A percentile compares a stretch with the other conserved stretches of the same genome.
Evolutionary conservation across 2,888 invertebrate species (phyloP).

Genomic region (Drosophila merina): DNA sequence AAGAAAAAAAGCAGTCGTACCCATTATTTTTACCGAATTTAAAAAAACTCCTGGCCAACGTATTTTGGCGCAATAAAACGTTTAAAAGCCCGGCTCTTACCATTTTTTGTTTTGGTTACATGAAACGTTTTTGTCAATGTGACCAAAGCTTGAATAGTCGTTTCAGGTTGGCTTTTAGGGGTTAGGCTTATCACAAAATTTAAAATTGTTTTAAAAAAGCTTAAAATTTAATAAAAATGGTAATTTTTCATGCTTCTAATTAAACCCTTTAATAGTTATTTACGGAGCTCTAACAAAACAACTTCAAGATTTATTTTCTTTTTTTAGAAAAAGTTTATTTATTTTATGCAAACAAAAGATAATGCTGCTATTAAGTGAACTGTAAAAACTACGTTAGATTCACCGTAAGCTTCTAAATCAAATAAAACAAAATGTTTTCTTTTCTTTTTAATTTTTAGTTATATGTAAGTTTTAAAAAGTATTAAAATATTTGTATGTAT

Average conservation of each 20-base stretch:
- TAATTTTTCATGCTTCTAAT: background rate
- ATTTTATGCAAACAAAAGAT: background rate
- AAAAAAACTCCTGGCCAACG: constrained; percentile 20
- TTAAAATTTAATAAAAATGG: background rate
- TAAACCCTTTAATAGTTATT: too few relatives aligned
- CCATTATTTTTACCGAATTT: constrained; percentile 30
- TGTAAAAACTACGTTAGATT: too few relatives aligned
- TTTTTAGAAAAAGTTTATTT: background rate
- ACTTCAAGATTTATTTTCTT: background rate
- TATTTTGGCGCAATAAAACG: constrained; percentile 6
- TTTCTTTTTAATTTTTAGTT: constrained; percentile 5
- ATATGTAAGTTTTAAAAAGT: constrained; percentile 11
- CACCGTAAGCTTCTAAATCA: background rate
- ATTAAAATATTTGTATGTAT: constrained; percentile 35
- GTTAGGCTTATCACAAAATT: background rate
- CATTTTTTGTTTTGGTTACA: constrained; percentile 36
- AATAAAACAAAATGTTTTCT: constrained; percentile 1
- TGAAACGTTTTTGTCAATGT: constrained; percentile 3
- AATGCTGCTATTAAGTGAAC: background rate
- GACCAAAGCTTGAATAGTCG: background rate
- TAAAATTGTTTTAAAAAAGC: background rate
- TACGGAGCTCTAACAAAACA: too few relatives aligned
- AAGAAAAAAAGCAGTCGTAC: constrained; percentile 2
- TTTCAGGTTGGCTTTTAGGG: background rate
- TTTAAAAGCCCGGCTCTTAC: constrained; percentile 10